Conservation (phyloP, 2,888 invertebrate genomes). For the Pyrgus malvae region DNA sequence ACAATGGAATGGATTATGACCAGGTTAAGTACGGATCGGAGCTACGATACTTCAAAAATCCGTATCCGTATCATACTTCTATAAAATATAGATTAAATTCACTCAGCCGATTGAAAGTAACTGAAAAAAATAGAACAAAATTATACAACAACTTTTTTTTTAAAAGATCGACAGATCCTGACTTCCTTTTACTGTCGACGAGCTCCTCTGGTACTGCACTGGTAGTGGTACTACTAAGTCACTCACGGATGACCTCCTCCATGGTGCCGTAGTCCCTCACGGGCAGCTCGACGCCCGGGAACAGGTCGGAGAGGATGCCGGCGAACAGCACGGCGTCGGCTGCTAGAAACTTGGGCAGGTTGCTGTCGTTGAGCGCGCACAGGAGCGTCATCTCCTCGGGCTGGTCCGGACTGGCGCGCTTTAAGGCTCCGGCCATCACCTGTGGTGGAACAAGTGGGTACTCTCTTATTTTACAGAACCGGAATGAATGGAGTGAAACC, state of each 20-base stretch:
- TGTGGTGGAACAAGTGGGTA: conserved; percentile 38
- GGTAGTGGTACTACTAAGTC: background rate
- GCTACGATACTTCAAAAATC: too few relatives aligned
- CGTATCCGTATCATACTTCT: too few relatives aligned
- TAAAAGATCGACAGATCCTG: too few relatives aligned
- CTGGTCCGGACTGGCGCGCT: conserved; percentile 91
- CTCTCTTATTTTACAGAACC: too few relatives aligned
- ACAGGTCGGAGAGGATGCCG: conserved; percentile 94
- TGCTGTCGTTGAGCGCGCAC: conserved; percentile 93
- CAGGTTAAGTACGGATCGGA: too few relatives aligned
- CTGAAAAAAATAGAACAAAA: too few relatives aligned
- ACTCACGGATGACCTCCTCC: conserved; percentile 83
- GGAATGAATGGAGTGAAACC: too few relatives aligned
- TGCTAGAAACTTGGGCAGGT: conserved; percentile 93
- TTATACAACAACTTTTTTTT: too few relatives aligned
- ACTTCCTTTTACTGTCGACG: too few relatives aligned
- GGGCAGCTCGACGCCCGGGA: conserved; percentile 91
- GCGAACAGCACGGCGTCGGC: conserved; percentile 93
- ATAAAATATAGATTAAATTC: too few relatives aligned
- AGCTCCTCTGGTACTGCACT: background rate
- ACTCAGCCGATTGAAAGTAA: too few relatives aligned
- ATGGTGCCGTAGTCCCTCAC: conserved; percentile 90
- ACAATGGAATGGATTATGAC: too few relatives aligned
- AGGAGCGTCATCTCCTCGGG: conserved; percentile 92
- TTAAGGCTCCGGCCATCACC: conserved; percentile 94